Evolutionary conservation across 2,888 invertebrate genomes (phyloP), one percentile per base, ranked within the genome.

Genomic region (Microchrysa polita): DNA sequence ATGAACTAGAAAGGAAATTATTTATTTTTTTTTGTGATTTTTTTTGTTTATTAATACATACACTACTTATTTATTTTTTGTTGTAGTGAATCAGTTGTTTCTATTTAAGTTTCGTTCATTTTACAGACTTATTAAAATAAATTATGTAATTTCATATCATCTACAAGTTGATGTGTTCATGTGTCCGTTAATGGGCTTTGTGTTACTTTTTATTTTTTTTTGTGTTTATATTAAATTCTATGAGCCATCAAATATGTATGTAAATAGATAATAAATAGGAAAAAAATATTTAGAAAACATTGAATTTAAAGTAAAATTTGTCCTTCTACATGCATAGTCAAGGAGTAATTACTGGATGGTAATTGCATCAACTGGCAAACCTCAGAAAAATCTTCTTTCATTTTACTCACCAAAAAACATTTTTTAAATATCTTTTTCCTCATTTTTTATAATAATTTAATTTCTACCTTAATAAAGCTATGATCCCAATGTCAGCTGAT

Each of bases 401-500:
- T n/a, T n/a, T n/a, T n/a, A n/a, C n/a, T n/a, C n/a, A n/a, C n/a
- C n/a, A n/a, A n/a, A n/a, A n/a, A n/a, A n/a, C 57, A 5, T 73
- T 61, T 59, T 75, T 67, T n/a, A 53, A 61, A 61, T 34, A 34
- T 40, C 2, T 34, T 34, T 34, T 34, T 34, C 7, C 7, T 34
- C 7, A 7, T 61, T 61, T 61, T 67, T 48, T 57, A 57, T 20
- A 34, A 40, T 69, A 69, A 57, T 69, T 34, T 72, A 72, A 72
- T 74, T 69, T 75, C 76, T 77, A 77, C 80, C 79, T 87, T 88
- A 84, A 89, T 89, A 90, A 90, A 90, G 89, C 90, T 90, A 88
- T 89, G 88, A 87, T 86, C 89, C 89, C 88, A 85, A 88, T 84
- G 83, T 86, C 85, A 86, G 86, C 86, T 86, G 86, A 85, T 85